A percentile compares a stretch with the other conserved stretches of the same genome.
Evolutionary conservation across 2,888 invertebrate genomes (phyloP).

Genomic region (Lumbricus terrestris): DNA sequence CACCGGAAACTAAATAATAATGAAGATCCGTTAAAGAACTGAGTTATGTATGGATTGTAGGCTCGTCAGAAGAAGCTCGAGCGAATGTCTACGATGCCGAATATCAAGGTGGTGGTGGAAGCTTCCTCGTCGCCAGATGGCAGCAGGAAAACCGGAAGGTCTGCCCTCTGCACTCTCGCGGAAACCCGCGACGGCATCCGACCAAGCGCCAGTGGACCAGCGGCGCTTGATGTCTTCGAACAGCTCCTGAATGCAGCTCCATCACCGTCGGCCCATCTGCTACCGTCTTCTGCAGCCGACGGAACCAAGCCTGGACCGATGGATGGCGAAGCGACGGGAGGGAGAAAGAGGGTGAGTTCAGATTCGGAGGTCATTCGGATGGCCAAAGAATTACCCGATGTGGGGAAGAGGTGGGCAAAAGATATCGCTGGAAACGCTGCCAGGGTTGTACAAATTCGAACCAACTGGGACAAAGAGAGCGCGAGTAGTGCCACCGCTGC

Average conservation of each 20-base stretch:
- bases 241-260: neutral
- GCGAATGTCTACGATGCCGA: conserved; percentile 39
- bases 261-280: neutral
- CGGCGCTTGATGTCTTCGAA: neutral
- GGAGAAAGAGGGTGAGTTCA: neutral
- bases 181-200: neutral
- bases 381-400: neutral
- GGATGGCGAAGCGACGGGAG: neutral
- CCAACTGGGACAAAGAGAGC: neutral
- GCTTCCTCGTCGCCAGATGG: neutral
- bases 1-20: no score
- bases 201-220: neutral
- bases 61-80: conserved; percentile 32
- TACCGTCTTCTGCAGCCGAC: neutral
- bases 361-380: neutral
- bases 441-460: neutral
- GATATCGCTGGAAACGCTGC: neutral
- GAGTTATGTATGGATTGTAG: neutral
- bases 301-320: neutral
- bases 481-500: neutral
- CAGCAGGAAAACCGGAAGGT: neutral
- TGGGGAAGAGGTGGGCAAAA: neutral
- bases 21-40: no score
- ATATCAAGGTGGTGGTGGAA: conserved; percentile 29
- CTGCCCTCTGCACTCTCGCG: neutral